Base-by-base conservation (phyloP, 2,113 vertebrate species). In the Fulmarus glacialis region DNA sequence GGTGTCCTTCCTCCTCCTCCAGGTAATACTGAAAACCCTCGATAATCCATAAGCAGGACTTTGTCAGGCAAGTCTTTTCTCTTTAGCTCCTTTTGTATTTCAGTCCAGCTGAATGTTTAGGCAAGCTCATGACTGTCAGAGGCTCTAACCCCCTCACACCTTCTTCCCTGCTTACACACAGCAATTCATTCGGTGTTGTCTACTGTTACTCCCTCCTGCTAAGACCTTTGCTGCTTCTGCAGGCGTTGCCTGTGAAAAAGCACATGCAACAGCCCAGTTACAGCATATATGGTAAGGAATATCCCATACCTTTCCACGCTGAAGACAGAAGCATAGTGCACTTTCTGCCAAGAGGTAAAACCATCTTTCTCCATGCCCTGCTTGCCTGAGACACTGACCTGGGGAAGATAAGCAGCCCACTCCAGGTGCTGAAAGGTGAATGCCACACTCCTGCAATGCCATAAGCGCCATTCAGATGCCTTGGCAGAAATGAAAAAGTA, bases 381-480 rank as follows among this genome's bases (percentile, higher is more conserved):
- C 6, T 64, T 47, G 36, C 56, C 55, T 47, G 34, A 64, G 38
- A 36, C 9, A 4, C 19, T 36, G 34, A 21, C 29, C 15, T 36
- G 24, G n/a, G 19, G 15, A 9, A 40, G 21, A 38, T 3, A 17
- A 32, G 36, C 72, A 87, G 38, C 32, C 48, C 22, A 2, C 8
- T 27, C 4, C 42, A 56, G n/a, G 20, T 26, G 50, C 45, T 74
- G 45, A 38, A 42, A 32, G 64, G 64, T 66, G 50, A 74, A 27
- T 43, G 30, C 4, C 74, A 60, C 26, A 0, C 27, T 87, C 43
- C 53, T 68, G 68, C 27, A 12, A 14, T 34, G 59, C 29, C 21
- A 0, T 2, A 45, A 27, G 29, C 3, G 6, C 52, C 24, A 18
- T 56, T 48, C 1, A 4, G 23, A 9, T 30, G 43, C 24, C 27